Evolutionary conservation across 2,888 invertebrate species (phyloP), one percentile per base, ranked within the genome.

Genomic region (Bellardia bayeri): DNA sequence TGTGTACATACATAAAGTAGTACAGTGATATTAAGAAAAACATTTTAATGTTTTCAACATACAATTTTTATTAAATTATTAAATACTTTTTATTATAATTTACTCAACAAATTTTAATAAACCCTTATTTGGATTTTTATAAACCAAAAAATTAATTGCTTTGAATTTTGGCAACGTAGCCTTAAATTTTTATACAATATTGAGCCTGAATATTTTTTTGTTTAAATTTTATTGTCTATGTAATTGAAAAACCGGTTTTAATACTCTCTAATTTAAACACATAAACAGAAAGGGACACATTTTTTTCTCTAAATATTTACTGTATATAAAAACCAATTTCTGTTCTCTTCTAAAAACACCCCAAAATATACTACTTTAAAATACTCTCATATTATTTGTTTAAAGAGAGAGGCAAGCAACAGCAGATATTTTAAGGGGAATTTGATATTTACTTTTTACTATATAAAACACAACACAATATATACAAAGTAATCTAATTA

Each of bases 171-270:
- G 78, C 78, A 84, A 84, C 83, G 54, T 58, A 13, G 78, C 16
- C 66, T 84, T 66, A 83, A 71, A 58, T 37, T 82, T 71, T 14
- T 66, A 64, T 72, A 66, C 58, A 45, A 74, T 82, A 58, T 66
- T 82, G 82, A 82, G 82, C 82, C 82, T 68, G 72, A 30, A 58
- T 71, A n/a, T 69, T 16, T 37, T 33, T 37, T 74, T 74, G 66
- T 63, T 74, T 66, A 8, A 49, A 71, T 80, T 71, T 72, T 64
- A 79, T 64, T 74, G 66, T 13, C 81, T 82, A 82, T 82, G 11
- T 74, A 82, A 82, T 75, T 75, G 82, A 82, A 74, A 80, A 82
- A 82, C 82, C 82, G 82, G 82, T 82, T 82, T 82, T 68, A 74
- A 68, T 37, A 66, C 61, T 58, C 79, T 71, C 37, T 40, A 63